Base-by-base conservation (phyloP, 2,888 invertebrate species). In the Synanthedon myopaeformis region DNA sequence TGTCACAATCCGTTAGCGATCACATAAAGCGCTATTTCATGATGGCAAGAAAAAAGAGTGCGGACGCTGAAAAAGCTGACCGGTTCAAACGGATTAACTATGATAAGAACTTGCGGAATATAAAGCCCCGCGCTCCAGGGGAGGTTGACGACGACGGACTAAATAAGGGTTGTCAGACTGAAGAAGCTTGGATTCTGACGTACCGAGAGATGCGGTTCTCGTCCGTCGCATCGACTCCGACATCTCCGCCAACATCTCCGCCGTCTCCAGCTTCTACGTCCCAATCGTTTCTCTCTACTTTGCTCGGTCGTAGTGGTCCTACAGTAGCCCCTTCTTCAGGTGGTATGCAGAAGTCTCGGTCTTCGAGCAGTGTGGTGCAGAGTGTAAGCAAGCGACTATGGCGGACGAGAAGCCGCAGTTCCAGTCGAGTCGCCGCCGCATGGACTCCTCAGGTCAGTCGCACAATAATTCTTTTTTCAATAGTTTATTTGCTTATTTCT, bases 311-410 rank as follows among this genome's bases (percentile, higher is more conserved):
- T 58, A 70, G 74, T 61, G 74, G 76, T 56, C 75, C 72, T 58
- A 70, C 76, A 57, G 69, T 74, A 57, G 70, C 74, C 67, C 71
- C 76, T 58, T 77, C 88, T 69, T 80, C 90, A 85, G 91, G 91
- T 85, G 91, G 91, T 77, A 95, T 95, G 95, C 95, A 95, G 91
- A 96, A 95, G 89, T 95, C 95, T 70, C 94, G 95, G 79, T 95
- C 95, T 35, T 94, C 94, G 63, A 94, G 94, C 73, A 94, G 94
- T 85, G 94, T 95, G 76, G 93, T 95, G 74, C 94, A 94, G 76
- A 91, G 94, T 76, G 94, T 95, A 65, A 92, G 94, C 72, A 94
- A 93, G 86, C 93, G 93, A 79, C 92, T 96, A 72, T 96, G 94
- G 92, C 91, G 93, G 71, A 92, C 94, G 63, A 89, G 96, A 69